Percentiles rank a stretch among this genome's conserved stretches.
Conservation (phyloP, 2,113 vertebrate species). For the Chloropsis cyanopogon region DNA sequence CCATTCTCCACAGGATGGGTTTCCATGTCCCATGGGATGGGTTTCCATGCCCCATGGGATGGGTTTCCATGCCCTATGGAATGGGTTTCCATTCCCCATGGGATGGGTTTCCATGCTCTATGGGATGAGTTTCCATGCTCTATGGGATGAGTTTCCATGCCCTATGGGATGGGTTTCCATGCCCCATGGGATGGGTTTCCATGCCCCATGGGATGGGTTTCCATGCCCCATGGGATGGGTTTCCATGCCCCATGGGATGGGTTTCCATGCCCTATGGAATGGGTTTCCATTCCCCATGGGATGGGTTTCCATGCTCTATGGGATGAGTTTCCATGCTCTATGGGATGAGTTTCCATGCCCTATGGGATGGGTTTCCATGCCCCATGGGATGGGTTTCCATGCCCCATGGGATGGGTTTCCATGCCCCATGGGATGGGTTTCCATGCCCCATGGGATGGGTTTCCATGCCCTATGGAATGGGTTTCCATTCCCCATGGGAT, state of each 20-base stretch:
- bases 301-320: not conserved
- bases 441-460: not conserved
- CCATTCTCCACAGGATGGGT: not conserved
- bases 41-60: not conserved
- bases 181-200: not conserved
- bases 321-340: not conserved
- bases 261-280: not conserved
- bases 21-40: fast-evolving
- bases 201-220: not conserved
- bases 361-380: too few species aligned
- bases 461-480: not conserved
- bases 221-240: not conserved
- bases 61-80: too few species aligned
- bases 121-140: not conserved
- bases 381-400: too few species aligned
- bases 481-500: not conserved
- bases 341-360: not conserved
- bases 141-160: not conserved
- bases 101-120: not conserved
- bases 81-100: not conserved
- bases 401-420: too few species aligned
- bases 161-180: not conserved
- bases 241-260: fast-evolving
- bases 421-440: too few species aligned
- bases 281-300: too few species aligned